Evolutionary conservation across 1,140 invertebrate genomes (phyloP), one percentile per base, ranked within the genome.

Genomic region (Diuraphis noxia): DNA sequence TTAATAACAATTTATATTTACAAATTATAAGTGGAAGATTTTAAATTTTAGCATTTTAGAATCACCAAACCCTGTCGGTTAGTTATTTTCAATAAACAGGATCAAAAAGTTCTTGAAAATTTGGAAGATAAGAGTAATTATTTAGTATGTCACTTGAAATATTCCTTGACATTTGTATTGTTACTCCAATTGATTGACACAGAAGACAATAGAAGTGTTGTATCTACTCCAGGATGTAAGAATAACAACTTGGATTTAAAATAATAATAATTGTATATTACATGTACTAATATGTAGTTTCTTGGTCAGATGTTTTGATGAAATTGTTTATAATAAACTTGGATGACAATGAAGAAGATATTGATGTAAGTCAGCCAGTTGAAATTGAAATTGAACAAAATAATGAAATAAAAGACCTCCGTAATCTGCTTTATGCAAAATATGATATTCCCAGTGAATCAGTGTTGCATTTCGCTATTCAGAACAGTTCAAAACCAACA

Each of bases 381-480:
- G 43, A 91, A 82, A 91, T 91, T 81, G 89, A 91, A 82, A 91
- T 91, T 81, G 89, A 91, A 91, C 21, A 40, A 81, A 46, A 82
- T 34, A 91, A 91, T 8, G 43, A 49, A 21, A 77, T 91, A 46
- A 23, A 3, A 38, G 89, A 91, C 25, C 89, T 91, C 38, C 46
- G 77, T 52, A 36, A 46, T 49, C 49, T 91, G 13, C 43, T 91
- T 1, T 91, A 49, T 5, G n/a, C 43, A n/a, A 81, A 82, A 40
- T 91, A 38, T 79, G 72, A 91, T 81, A 91, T 91, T 30, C 49
- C 89, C 0, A 81, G 23, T 19, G 89, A 91, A 49, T 79, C 89
- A 19, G 25, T 38, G 0, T 82, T 91, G 23, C 89, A 91, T 91
- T 91, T 91, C 38, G 43, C 43, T 9, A n/a, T 49, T 30, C 89